Percentiles rank a stretch among this genome's conserved stretches.
Evolutionary conservation across 2,888 invertebrate genomes (phyloP).

Genomic region (Caenorhabditis virilis): DNA sequence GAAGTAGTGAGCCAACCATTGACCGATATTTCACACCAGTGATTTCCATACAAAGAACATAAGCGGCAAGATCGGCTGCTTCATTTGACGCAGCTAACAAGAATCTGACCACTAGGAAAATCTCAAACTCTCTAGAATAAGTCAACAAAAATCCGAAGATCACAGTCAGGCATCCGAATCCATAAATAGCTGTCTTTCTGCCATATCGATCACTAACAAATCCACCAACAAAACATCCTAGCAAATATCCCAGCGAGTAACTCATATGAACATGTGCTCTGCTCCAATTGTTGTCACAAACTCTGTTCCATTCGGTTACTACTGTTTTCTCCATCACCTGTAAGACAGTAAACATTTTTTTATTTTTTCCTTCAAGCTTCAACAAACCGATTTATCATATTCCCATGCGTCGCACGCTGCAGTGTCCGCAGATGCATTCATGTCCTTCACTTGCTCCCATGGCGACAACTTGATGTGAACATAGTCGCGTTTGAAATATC

Average conservation of each 20-base stretch:
- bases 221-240: conserved; percentile 66
- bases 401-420: conserved; percentile 57
- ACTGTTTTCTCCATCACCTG: conserved; percentile 64
- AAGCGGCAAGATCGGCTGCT: conserved; percentile 68
- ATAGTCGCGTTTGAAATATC: conserved; percentile 49
- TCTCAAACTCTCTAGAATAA: conserved; percentile 50
- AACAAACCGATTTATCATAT: conserved; percentile 59
- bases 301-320: conserved; percentile 64
- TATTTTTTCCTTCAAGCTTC: not conserved
- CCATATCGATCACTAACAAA: conserved; percentile 65
- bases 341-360: conserved; percentile 4
- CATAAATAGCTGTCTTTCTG: conserved; percentile 64
- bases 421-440: conserved; percentile 12
- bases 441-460: conserved; percentile 38
- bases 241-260: conserved; percentile 67
- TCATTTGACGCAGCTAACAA: conserved; percentile 66
- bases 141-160: conserved; percentile 66
- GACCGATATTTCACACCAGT: conserved; percentile 69
- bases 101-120: conserved; percentile 67
- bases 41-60: conserved; percentile 69
- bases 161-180: conserved; percentile 59
- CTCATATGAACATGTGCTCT: conserved; percentile 66
- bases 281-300: conserved; percentile 65
- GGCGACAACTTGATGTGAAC: conserved; percentile 45
- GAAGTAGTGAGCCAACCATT: conserved; percentile 67